These are phyloP conservation scores for Centropus unirufus DNA, from an alignment of 2,113 vertebrate species.

Conservation along the genomic window DNA sequence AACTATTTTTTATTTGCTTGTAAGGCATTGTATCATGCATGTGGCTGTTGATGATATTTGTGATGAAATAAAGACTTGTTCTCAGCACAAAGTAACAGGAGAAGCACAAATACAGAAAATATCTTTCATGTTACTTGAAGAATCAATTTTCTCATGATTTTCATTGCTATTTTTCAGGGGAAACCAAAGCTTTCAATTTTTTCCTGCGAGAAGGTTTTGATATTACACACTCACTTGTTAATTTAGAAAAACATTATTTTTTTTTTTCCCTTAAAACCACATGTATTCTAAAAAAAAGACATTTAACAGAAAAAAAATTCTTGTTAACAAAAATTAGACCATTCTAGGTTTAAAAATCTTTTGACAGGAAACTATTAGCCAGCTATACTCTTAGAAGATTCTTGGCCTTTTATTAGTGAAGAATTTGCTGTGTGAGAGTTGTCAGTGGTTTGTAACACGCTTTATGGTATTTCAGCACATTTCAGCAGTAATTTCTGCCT, in stretches of 20 bases:
- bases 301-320: neutral
- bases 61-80: neutral
- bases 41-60: neutral
- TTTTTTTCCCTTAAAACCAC: neutral
- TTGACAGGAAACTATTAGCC: neutral
- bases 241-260: neutral
- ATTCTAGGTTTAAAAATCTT: neutral
- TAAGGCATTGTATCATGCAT: neutral
- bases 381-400: neutral
- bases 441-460: neutral
- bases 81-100: neutral
- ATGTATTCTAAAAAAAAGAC: neutral
- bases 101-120: neutral
- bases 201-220: neutral
- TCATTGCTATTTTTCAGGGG: neutral
- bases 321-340: neutral
- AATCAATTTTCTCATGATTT: neutral
- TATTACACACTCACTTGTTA: neutral
- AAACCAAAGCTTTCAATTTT: neutral
- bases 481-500: neutral
- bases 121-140: neutral
- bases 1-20: constrained; percentile 8
- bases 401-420: neutral
- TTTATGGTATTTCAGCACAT: neutral
- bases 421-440: neutral